Conservation (phyloP, 2,113 vertebrate species). For the Xenopus borealis region DNA sequence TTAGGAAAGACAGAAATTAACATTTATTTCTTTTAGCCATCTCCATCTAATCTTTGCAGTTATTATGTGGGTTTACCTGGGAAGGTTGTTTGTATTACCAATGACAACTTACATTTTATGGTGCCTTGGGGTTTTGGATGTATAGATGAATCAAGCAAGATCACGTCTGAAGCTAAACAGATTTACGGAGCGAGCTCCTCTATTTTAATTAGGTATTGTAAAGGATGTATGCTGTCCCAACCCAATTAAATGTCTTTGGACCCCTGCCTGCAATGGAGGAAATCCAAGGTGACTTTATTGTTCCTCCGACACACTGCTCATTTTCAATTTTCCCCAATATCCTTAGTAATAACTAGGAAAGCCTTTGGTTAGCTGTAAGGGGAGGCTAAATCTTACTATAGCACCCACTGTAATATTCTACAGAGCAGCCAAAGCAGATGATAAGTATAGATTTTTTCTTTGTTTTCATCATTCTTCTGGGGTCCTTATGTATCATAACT, state of each 20-base stretch:
- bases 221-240: conserved; percentile 8
- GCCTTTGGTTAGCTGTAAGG: conserved; percentile 9
- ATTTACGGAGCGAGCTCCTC: conserved; percentile 1
- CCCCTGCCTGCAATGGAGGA: conserved; percentile 12
- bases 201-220: conserved; percentile 18
- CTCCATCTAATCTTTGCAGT: neutral
- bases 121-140: neutral
- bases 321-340: conserved; percentile 8
- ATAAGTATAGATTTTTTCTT: conserved; percentile 12
- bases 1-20: neutral
- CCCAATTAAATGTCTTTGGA: conserved; percentile 35
- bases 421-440: conserved; percentile 24
- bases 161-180: neutral
- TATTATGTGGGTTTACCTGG: neutral
- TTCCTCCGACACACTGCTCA: conserved; percentile 28
- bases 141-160: conserved; percentile 9
- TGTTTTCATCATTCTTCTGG: conserved; percentile 16
- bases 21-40: neutral
- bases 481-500: conserved; percentile 51
- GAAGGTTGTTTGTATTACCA: neutral
- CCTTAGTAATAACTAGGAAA: conserved; percentile 14
- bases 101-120: conserved; percentile 1
- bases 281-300: conserved; percentile 29
- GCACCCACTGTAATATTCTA: conserved; percentile 13
- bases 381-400: conserved; percentile 15